A percentile compares a stretch with the other conserved stretches of the same genome.
Conservation (phyloP, 1,140 invertebrate genomes). For the Panagrolaimus sp. region DNA sequence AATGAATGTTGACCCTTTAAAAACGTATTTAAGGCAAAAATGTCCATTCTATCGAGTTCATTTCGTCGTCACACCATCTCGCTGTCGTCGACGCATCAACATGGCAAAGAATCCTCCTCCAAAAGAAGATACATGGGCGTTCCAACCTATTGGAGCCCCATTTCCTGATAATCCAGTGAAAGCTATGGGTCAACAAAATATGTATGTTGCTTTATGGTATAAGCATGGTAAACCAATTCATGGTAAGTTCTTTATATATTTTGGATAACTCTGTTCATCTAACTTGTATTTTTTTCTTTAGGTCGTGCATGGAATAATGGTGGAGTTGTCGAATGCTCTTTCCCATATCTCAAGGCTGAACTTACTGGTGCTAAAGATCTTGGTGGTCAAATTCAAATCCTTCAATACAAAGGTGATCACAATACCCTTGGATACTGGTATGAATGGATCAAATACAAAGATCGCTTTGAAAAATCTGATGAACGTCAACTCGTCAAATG, state of each 20-base stretch:
- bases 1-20: no score
- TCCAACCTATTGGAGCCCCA: conserved; percentile 32
- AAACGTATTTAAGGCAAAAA: no score
- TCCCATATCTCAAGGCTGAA: conserved; percentile 47
- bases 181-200: conserved; percentile 32
- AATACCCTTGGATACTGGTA: conserved; percentile 48
- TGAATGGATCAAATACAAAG: conserved; percentile 53
- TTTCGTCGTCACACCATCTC: no score
- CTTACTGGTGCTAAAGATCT: conserved; percentile 38
- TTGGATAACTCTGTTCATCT: neutral
- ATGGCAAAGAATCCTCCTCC: conserved; percentile 19
- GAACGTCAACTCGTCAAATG: conserved; percentile 39
- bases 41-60: no score
- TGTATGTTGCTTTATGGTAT: conserved; percentile 48
- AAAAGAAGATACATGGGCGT: conserved; percentile 25
- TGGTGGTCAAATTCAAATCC: conserved; percentile 44
- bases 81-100: no score
- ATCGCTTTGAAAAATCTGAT: conserved; percentile 47
- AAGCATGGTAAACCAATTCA: conserved; percentile 39
- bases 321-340: conserved; percentile 41
- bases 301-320: conserved; percentile 42
- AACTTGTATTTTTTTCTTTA: no score
- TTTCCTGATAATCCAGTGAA: conserved; percentile 48
- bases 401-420: conserved; percentile 54
- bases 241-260: neutral